These are phyloP conservation scores for Ia io DNA, from an alignment of 2,113 vertebrate genomes.

Conservation along the genomic window DNA sequence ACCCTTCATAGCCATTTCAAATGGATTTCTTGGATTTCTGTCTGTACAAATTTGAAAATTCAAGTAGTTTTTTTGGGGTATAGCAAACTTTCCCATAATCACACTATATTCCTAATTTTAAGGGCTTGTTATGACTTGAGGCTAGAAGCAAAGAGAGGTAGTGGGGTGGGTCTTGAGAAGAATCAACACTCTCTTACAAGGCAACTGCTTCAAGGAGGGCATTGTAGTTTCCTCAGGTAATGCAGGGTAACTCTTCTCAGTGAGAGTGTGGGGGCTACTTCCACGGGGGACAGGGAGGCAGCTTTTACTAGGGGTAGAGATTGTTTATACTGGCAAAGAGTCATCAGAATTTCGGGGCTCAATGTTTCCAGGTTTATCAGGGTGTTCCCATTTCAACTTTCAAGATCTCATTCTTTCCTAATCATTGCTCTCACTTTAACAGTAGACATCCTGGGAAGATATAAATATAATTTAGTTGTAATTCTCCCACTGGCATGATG, in stretches of 20 bases:
- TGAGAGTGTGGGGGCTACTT: background rate
- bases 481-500: background rate
- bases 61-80: background rate
- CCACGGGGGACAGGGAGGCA: background rate
- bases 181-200: background rate
- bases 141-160: background rate
- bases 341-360: background rate
- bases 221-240: background rate
- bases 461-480: background rate
- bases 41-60: background rate
- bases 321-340: background rate
- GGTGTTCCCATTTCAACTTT: background rate
- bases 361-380: background rate
- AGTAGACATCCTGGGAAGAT: background rate
- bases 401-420: background rate
- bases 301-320: background rate
- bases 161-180: background rate
- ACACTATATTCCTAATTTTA: background rate
- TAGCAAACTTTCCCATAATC: background rate
- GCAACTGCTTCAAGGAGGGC: background rate
- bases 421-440: background rate
- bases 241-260: background rate
- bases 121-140: background rate
- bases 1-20: background rate
- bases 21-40: background rate